Evolutionary conservation across 30 jellyfish, hydroid and myxozoan genomes (phyloP), one percentile per base, ranked within the genome.

Genomic region (Aurelia sp.): DNA sequence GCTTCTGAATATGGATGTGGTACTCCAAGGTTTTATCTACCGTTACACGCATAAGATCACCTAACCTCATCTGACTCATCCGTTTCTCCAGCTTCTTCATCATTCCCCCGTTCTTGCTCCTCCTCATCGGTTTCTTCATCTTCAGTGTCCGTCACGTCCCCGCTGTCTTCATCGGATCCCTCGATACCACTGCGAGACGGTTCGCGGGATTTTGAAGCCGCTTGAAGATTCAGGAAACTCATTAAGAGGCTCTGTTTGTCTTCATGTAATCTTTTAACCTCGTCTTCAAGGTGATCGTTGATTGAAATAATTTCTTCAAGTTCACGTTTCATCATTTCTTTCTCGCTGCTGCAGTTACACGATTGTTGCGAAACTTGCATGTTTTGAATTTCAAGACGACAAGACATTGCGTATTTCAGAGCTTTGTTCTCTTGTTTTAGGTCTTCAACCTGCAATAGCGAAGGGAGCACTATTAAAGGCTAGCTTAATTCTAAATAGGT

Each of bases 161-260:
- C 89, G 19, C 91, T 97, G 27, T 78, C 96, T 72, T 82, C 98
- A 17, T 73, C 95, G 3, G 82, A 96, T 37, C 96, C 98, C 65
- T 92, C 98, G 8, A 90, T 74, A 30, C 93, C 97, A 30, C 77
- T 66, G 86, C 93, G 90, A 74, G 96, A 79, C 50, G 90, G 89
- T 51, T 85, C 97, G 78, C 97, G 91, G 11, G 99, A 94, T 57
- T 97, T 81, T 47, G 94, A 85, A 16, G 99, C 97, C 2, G 99
- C 99, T 75, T 94, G 99, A 76, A 94, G 68, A 73, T 94, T 94
- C 84, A 94, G 84, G 82, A 94, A 89, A 68, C 99, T 94, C 97
- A 94, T 86, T 11, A 94, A 91, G 58, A 94, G 93, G 66, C 96
- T 96, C 66, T 94, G 97, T 70, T 94, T 94, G 90, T 94, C 99